These are phyloP conservation scores for Tapera naevia DNA, from an alignment of 2,797 vertebrate genomes.

Conservation along the genomic window DNA sequence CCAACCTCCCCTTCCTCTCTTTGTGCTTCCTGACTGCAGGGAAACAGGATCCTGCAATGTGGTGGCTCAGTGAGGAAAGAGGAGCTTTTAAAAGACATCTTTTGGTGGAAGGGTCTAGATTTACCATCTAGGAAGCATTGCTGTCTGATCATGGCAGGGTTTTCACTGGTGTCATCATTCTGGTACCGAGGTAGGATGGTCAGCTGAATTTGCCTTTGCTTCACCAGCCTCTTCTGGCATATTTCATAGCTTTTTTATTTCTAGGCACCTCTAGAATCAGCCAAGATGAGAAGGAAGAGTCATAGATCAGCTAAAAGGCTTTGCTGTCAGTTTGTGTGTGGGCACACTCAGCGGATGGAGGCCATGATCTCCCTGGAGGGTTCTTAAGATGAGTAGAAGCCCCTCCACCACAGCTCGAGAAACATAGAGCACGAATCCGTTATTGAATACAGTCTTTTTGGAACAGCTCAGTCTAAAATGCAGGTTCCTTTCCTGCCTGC, in stretches of 20 bases:
- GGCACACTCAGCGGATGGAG: fast-evolving
- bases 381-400: background rate
- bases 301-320: background rate
- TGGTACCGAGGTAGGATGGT: background rate
- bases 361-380: background rate
- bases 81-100: background rate
- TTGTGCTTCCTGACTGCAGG: background rate
- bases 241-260: background rate
- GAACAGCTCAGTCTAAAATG: background rate
- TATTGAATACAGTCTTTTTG: background rate
- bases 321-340: background rate
- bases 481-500: background rate
- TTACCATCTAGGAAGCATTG: background rate
- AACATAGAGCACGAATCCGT: background rate
- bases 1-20: background rate
- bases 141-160: background rate
- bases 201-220: background rate
- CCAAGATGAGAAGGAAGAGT: background rate
- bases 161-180: background rate
- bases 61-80: background rate
- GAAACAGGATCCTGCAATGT: background rate
- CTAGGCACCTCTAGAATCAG: background rate
- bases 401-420: background rate
- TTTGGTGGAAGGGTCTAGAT: background rate
- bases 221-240: background rate